Base-by-base conservation (phyloP, 2,113 vertebrate genomes). In the Bolborhynchus lineola region DNA sequence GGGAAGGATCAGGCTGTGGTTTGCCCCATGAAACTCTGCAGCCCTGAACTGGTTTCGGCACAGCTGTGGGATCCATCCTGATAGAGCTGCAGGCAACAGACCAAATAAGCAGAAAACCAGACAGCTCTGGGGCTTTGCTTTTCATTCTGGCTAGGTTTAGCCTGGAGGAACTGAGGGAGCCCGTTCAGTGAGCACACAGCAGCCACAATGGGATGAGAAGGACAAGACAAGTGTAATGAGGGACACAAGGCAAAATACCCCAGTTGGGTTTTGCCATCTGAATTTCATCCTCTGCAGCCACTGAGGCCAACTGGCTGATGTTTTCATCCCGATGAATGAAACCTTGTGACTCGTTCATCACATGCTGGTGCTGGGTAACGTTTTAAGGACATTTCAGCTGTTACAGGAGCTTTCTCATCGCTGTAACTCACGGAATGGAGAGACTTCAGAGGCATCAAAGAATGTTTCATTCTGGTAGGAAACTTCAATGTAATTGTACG, bases 291-390 rank as follows among this genome's bases (percentile, higher is more conserved):
- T 79, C 53, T 65, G 72, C 28, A 39, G 2, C 29, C 46, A 13
- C 60, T 59, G 57, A 13, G 33, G 57, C 57, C 57, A 59, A 59
- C 57, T 62, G 46, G 75, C 70, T 60, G 82, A 76, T 53, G 33
- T 6, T 64, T 95, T 82, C 69, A 29, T 63, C 39, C 18, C 21
- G 26, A 26, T 72, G 42, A 46, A 3, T 44, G 55, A 77, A 78
- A 63, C n/a, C 29, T 67, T 2, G 2, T 74, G 63, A 20, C 11
- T 47, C 47, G n/a, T 20, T 87, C 35, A 6, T 53, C 70, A 12
- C 14, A 0, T 37, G 60, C 29, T 35, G 6, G 37, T 2, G 2
- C 62, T 64, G 79, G 42, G 19, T 37, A 52, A 33, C 0, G 0
- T 55, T 84, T 84, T 84, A 42, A 72, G 64, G 64, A 25, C 6